These are phyloP conservation scores for Ptychochromis oligacanthus DNA, from an alignment of 2,113 vertebrate species.

Conservation along the genomic window DNA sequence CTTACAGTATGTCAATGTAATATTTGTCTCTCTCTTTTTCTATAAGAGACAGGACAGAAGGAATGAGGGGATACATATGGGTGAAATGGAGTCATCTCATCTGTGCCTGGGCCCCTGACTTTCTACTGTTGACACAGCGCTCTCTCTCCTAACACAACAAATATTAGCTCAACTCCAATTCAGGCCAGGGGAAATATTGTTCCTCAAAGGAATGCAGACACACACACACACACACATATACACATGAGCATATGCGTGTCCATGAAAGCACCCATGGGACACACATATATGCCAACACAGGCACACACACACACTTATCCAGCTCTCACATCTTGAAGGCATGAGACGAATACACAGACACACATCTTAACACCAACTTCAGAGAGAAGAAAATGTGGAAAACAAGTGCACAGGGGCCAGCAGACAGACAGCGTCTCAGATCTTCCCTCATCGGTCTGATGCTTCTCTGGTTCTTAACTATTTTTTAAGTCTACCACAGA, in stretches of 20 bases:
- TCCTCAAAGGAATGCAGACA: constrained; percentile 43
- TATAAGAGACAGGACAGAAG: not conserved
- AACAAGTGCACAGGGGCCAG: constrained; percentile 24
- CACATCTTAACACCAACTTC: constrained; percentile 42
- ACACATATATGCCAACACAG: constrained; percentile 12
- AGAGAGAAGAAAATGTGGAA: constrained; percentile 26
- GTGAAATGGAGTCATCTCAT: constrained; percentile 44
- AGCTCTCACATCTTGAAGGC: constrained; percentile 40
- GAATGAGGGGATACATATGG: not conserved
- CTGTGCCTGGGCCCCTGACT: constrained; percentile 13
- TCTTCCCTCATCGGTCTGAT: constrained; percentile 27
- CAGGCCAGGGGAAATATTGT: constrained; percentile 24
- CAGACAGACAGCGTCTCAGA: constrained; percentile 32
- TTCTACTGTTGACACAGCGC: constrained; percentile 52
- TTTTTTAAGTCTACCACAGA: constrained; percentile 20
- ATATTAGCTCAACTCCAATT: constrained; percentile 62
- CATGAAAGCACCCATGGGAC: constrained; percentile 28
- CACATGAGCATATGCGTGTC: constrained; percentile 43
- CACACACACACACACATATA: constrained; percentile 10
- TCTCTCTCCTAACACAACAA: constrained; percentile 54
- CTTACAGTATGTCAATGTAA: constrained; percentile 9
- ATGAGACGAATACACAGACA: constrained; percentile 37
- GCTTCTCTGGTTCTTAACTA: constrained; percentile 11
- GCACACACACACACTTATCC: constrained; percentile 5
- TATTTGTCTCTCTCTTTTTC: constrained; percentile 27